Conservation (phyloP, 2,797 vertebrate genomes). For the Alfaro cultratus region DNA sequence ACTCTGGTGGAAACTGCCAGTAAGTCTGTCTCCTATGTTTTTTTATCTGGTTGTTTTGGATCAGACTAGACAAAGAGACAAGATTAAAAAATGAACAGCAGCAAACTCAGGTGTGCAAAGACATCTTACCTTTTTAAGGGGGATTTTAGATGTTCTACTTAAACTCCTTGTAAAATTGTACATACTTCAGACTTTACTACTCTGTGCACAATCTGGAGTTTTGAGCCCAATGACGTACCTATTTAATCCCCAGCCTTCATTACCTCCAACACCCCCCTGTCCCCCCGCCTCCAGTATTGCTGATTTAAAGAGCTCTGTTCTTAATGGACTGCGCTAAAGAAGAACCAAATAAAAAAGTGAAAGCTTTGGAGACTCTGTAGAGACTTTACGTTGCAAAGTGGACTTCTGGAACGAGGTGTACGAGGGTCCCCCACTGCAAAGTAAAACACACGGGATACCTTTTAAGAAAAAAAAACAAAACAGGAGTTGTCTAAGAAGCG, state of each 20-base stretch:
- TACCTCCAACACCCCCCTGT: slow-evolving; percentile 41
- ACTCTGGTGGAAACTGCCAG: slow-evolving; percentile 59
- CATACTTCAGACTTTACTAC: slow-evolving; percentile 50
- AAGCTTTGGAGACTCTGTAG: slow-evolving; percentile 33
- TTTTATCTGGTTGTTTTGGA: slow-evolving; percentile 54
- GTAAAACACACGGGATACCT: not conserved
- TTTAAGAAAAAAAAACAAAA: not conserved
- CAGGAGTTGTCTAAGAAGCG: slow-evolving; percentile 35
- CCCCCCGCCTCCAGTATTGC: slow-evolving; percentile 35
- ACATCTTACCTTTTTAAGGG: slow-evolving; percentile 12
- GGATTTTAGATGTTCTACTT: slow-evolving; percentile 19
- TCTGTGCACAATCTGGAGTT: slow-evolving; percentile 48
- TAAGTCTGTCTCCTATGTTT: slow-evolving; percentile 40
- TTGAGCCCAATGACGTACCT: slow-evolving; percentile 58
- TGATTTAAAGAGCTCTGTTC: slow-evolving; percentile 63
- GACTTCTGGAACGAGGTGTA: not conserved
- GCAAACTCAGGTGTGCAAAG: slow-evolving; percentile 63
- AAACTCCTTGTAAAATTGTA: slow-evolving; percentile 60
- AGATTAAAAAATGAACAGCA: slow-evolving; percentile 32
- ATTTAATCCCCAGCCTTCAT: slow-evolving; percentile 65
- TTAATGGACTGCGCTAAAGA: slow-evolving; percentile 53
- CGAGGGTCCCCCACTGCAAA: not conserved
- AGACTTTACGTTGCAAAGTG: slow-evolving; percentile 13
- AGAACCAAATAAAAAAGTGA: slow-evolving; percentile 28
- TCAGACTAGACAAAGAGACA: slow-evolving; percentile 29